Conservation (phyloP, 2,113 vertebrate species). For the Brevimyrus niger region DNA sequence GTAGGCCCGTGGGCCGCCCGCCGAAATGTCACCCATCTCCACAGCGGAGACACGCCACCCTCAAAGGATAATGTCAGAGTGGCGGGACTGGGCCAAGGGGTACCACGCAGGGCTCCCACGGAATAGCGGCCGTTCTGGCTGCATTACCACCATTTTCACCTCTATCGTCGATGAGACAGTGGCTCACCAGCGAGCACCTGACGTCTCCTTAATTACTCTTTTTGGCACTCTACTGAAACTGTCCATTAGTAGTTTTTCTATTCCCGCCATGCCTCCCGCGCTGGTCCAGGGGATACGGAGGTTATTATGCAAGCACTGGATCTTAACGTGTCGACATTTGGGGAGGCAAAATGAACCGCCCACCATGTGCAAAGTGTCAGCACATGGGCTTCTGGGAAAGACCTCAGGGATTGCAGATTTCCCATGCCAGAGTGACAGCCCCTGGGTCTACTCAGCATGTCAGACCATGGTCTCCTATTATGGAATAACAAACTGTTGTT, state of each 20-base stretch:
- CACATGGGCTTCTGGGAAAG: constrained; percentile 30
- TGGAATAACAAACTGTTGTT: not conserved
- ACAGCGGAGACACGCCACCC: constrained; percentile 51
- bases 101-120: constrained; percentile 67
- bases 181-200: constrained; percentile 69
- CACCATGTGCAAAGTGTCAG: not conserved
- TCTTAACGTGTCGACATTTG: constrained; percentile 43
- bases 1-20: constrained; percentile 59
- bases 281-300: constrained; percentile 59
- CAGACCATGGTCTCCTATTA: not conserved
- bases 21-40: constrained; percentile 73
- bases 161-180: constrained; percentile 72
- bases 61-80: constrained; percentile 64
- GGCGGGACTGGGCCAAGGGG: constrained; percentile 70
- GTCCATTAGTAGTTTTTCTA: constrained; percentile 58
- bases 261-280: constrained; percentile 62
- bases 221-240: constrained; percentile 70
- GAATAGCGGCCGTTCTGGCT: constrained; percentile 75
- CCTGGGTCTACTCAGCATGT: not conserved
- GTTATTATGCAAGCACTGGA: constrained; percentile 64
- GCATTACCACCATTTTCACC: constrained; percentile 58
- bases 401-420: constrained; percentile 14
- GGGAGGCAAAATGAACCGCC: constrained; percentile 47
- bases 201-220: constrained; percentile 84
- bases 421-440: not conserved